Percentiles rank a stretch among this genome's conserved stretches.
These are phyloP conservation scores for Lichenostomus cassidix DNA, from an alignment of 2,113 vertebrate genomes.

Conservation along the genomic window DNA sequence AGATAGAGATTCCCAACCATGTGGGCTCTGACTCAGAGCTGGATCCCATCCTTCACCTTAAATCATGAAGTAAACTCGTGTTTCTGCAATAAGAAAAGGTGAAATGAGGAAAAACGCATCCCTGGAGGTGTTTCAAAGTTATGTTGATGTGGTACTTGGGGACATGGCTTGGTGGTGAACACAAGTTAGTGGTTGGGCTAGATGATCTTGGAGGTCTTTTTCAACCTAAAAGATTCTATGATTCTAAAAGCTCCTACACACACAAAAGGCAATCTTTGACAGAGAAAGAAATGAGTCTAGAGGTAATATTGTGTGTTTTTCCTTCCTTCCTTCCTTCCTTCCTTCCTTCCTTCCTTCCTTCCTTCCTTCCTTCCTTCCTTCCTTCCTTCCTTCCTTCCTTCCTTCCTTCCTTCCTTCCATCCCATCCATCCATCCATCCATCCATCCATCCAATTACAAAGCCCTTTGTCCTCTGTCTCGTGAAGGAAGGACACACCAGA, in stretches of 20 bases:
- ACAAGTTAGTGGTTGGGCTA: not conserved
- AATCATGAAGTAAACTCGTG: fast-evolving
- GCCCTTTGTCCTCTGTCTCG: not conserved
- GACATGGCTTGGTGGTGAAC: not conserved
- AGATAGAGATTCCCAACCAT: not conserved
- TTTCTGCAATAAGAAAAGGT: not conserved
- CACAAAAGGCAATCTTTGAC: not conserved
- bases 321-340: not conserved
- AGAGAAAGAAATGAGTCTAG: not conserved
- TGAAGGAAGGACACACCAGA: not conserved
- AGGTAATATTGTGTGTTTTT: not conserved
- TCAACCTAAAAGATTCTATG: not conserved
- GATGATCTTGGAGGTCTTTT: not conserved
- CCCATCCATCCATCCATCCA: not conserved
- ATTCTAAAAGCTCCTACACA: not conserved
- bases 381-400: not conserved
- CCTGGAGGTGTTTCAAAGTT: not conserved
- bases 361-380: too few relatives aligned
- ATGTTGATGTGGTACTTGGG: not conserved
- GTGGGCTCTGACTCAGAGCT: not conserved
- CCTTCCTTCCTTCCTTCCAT: too few relatives aligned
- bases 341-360: not conserved
- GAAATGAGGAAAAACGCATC: not conserved
- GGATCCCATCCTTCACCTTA: not conserved
- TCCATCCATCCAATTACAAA: not conserved